Conservation (phyloP, 2,797 vertebrate species). For the Lophura swinhoii region DNA sequence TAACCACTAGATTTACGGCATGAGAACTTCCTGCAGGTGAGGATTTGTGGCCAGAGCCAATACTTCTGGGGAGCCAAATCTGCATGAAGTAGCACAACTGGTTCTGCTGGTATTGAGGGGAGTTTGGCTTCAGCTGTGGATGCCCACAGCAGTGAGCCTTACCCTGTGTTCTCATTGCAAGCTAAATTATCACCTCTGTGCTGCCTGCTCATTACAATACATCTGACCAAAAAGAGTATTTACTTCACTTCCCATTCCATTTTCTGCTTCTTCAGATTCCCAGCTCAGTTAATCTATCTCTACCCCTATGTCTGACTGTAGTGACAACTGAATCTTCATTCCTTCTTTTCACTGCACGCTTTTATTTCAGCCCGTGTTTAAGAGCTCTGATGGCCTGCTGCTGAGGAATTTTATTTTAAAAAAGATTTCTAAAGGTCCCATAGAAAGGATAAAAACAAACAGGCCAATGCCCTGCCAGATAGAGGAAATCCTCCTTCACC, state of each 20-base stretch:
- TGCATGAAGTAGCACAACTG: not conserved
- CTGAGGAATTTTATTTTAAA: too few species aligned
- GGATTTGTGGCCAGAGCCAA: not conserved
- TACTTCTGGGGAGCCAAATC: not conserved
- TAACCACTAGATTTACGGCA: not conserved
- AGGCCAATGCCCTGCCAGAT: fast-evolving
- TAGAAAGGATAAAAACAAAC: not conserved
- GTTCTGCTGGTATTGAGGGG: not conserved
- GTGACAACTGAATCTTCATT: not conserved
- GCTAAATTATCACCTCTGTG: too few species aligned
- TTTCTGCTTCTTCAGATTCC: not conserved
- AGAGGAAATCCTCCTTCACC: not conserved
- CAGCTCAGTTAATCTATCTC: not conserved
- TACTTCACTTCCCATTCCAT: not conserved
- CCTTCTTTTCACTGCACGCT: not conserved
- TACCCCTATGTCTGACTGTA: fast-evolving
- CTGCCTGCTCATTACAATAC: fast-evolving
- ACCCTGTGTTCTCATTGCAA: not conserved
- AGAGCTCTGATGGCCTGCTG: not conserved
- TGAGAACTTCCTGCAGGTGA: not conserved
- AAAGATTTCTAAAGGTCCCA: not conserved
- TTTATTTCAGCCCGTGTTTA: fast-evolving
- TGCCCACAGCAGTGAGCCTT: not conserved
- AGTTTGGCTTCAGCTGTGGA: not conserved
- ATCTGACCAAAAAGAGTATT: too few species aligned